Conservation (phyloP, 2,797 vertebrate genomes). For the Glyptemys insculpta region DNA sequence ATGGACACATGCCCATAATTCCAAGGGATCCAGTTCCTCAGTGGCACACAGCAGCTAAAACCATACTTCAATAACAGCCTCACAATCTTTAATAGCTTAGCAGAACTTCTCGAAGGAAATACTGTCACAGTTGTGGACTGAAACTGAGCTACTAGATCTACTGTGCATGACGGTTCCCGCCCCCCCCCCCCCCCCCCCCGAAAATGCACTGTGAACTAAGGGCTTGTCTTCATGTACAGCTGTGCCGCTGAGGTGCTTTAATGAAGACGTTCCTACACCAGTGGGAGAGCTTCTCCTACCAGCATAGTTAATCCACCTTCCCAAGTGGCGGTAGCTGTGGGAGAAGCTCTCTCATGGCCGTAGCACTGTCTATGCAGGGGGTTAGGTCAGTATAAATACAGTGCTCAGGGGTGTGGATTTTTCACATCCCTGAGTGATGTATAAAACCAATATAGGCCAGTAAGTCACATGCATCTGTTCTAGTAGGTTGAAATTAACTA, state of each 20-base stretch:
- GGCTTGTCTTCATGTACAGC: too few relatives aligned
- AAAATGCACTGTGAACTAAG: not conserved
- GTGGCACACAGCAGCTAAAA: not conserved
- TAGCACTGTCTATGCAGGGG: too few relatives aligned
- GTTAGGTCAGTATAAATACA: too few relatives aligned
- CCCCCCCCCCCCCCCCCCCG: not conserved
- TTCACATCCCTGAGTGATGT: too few relatives aligned
- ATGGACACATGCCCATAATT: not conserved
- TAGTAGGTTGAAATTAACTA: not conserved
- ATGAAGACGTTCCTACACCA: too few relatives aligned
- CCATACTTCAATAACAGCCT: not conserved
- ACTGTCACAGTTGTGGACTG: not conserved
- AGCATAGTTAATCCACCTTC: too few relatives aligned
- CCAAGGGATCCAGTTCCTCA: not conserved
- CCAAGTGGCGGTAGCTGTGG: too few relatives aligned
- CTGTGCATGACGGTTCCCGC: not conserved
- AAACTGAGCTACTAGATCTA: not conserved
- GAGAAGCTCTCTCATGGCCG: too few relatives aligned
- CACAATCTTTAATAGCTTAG: not conserved
- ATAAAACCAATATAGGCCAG: too few relatives aligned
- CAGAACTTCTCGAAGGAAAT: not conserved
- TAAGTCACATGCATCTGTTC: not conserved
- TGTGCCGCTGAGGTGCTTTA: too few relatives aligned
- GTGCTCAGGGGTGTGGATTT: too few relatives aligned
- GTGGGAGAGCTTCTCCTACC: too few relatives aligned